A percentile compares a stretch with the other conserved stretches of the same genome.
These are phyloP conservation scores for Linepithema humile DNA, from an alignment of 1,140 invertebrate genomes.

Conservation along the genomic window DNA sequence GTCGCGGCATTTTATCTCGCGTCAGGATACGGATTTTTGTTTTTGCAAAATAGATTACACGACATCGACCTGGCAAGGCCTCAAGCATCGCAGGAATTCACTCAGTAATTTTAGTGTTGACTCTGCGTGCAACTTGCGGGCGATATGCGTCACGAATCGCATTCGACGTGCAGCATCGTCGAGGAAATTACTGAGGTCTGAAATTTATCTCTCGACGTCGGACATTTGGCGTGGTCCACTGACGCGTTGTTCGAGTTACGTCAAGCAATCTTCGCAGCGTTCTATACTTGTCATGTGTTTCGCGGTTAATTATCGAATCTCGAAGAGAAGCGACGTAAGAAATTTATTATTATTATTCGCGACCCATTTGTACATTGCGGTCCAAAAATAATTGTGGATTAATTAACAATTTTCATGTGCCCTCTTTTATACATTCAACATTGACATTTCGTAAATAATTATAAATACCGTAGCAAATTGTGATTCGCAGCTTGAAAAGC, in stretches of 20 bases:
- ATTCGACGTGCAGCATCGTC: not conserved
- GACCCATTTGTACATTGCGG: not conserved
- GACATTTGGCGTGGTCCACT: slow-evolving; percentile 19
- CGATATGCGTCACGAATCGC: slow-evolving; percentile 46
- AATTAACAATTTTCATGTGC: slow-evolving; percentile 16
- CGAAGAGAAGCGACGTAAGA: not conserved
- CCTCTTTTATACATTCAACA: not conserved
- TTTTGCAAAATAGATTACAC: not conserved
- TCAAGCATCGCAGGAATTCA: slow-evolving; percentile 53
- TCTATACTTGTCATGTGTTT: not conserved
- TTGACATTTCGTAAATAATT: not conserved
- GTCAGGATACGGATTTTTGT: not conserved
- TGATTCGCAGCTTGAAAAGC: not conserved
- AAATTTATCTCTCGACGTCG: slow-evolving; percentile 45
- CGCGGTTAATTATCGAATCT: slow-evolving; percentile 13
- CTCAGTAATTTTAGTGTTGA: slow-evolving; percentile 37
- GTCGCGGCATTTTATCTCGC: not conserved
- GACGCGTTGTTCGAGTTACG: slow-evolving; percentile 6
- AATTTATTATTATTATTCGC: slow-evolving; percentile 19
- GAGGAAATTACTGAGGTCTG: not conserved
- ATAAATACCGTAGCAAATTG: not conserved
- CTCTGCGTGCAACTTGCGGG: slow-evolving; percentile 25
- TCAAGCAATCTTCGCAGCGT: not conserved
- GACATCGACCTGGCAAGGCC: slow-evolving; percentile 33
- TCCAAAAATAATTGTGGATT: slow-evolving; percentile 1